Evolutionary conservation across 2,797 vertebrate genomes (phyloP), one percentile per base, ranked within the genome.

Genomic region (Chromis chromis): DNA sequence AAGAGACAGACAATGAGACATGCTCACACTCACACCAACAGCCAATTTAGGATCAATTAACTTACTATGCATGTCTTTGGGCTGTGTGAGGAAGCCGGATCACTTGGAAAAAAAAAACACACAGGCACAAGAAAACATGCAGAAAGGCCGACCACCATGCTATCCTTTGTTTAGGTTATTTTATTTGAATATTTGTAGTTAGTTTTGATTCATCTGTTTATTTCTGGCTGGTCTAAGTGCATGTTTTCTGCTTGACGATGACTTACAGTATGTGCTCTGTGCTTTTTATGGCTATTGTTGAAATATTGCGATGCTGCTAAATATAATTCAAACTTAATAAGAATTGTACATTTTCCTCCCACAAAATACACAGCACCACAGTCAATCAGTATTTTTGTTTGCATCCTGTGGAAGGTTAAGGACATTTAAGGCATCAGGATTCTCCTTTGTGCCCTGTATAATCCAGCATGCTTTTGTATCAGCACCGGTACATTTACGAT

Each of bases 371-470:
- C 49, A 14, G 17, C 11, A 33, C 22, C 5, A 57, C 44, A 63
- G 33, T 46, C n/a, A 40, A 27, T n/a, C 11, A n/a, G 40, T 50
- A 31, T 52, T 74, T 12, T 36, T 48, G 25, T n/a, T 56, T 56
- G 46, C 9, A 9, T 21, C 5, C 9, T 9, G n/a, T 19, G 42
- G 6, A 10, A n/a, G 46, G n/a, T 19, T 10, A 21, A 21, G 42
- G n/a, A 48, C 21, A 13, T 50, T 3, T 4, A 36, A 49, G 44
- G 28, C 24, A 67, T 46, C 55, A 72, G 49, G 22, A 64, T 48
- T 54, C 61, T 74, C 46, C 50, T 67, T 28, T 74, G 61, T 73
- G 61, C 54, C 33, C 21, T 71, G 70, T 44, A 14, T 75, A 58
- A 68, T 74, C 25, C 70, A 21, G 9, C 54, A 53, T 63, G 31